Conservation (phyloP, 2,888 invertebrate species). For the Ophion obscuratus region DNA sequence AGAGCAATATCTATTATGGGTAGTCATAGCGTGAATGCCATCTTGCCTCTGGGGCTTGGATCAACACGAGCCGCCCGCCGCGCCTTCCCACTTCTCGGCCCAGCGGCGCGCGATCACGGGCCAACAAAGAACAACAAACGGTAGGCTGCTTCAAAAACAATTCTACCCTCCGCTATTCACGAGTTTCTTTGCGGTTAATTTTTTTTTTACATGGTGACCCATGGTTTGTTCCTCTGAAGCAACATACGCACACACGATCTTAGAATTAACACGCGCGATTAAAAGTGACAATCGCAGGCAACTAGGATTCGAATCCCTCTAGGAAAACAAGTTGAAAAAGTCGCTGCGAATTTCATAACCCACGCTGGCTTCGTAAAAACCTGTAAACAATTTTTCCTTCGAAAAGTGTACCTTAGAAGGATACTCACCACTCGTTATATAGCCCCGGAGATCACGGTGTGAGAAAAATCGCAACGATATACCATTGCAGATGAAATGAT, state of each 20-base stretch:
- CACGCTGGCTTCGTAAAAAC: too few species aligned
- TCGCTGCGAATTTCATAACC: too few species aligned
- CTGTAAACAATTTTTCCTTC: too few species aligned
- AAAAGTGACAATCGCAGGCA: too few species aligned
- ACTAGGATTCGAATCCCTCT: too few species aligned
- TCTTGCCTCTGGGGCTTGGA: conserved; percentile 52
- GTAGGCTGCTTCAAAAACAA: conserved; percentile 59
- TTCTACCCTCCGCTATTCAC: conserved; percentile 52
- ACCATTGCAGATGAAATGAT: neutral
- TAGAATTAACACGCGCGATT: neutral
- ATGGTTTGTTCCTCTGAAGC: neutral
- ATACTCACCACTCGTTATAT: too few species aligned
- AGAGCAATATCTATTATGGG: conserved; percentile 36
- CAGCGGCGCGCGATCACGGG: conserved; percentile 21
- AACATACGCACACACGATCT: neutral
- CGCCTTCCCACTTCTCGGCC: neutral
- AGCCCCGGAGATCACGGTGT: too few species aligned
- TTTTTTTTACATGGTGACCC: neutral
- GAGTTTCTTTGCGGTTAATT: conserved; percentile 26
- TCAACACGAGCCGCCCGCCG: conserved; percentile 6
- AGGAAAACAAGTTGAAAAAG: too few species aligned
- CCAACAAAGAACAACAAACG: conserved; percentile 61
- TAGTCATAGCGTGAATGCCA: conserved; percentile 55
- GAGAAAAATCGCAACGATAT: too few species aligned
- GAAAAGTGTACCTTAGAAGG: too few species aligned